phyloP scores from a whole-genome alignment of 2,797 vertebrate genomes.

The Ctenopoma multispine region DNA sequence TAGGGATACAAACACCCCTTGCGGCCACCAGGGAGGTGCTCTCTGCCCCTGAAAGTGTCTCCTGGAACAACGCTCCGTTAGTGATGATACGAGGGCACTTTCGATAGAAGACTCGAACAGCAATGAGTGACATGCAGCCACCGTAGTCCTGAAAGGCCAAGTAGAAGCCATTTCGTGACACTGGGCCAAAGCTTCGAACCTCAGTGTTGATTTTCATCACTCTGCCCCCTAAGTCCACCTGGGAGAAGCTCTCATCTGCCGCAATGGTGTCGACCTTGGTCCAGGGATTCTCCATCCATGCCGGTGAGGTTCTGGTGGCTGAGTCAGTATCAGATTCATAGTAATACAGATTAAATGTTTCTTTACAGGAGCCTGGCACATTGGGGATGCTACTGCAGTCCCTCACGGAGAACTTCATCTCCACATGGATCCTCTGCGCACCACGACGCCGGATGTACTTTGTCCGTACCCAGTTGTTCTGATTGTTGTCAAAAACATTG shows the following conservation, averaged over 20 bases:
- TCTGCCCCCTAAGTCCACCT: constrained; percentile 95
- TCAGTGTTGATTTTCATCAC: constrained; percentile 99
- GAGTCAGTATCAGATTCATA: constrained; percentile 93
- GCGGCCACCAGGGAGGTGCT: constrained; percentile 96
- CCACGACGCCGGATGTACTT: constrained; percentile 95
- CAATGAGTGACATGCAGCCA: constrained; percentile 98
- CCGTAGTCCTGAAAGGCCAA: constrained; percentile 98
- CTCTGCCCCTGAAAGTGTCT: constrained; percentile 96
- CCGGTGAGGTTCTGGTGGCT: constrained; percentile 91
- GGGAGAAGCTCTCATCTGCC: constrained; percentile 97
- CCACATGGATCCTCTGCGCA: constrained; percentile 96
- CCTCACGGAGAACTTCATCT: constrained; percentile 99
- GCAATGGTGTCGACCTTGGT: constrained; percentile 99
- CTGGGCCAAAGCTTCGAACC: constrained; percentile 95
- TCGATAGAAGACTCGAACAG: constrained; percentile 95
- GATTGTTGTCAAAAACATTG: constrained; percentile 97
- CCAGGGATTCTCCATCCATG: constrained; percentile 99
- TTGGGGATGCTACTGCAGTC: constrained; percentile 99
- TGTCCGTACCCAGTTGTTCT: constrained; percentile 99
- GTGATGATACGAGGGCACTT: constrained; percentile 95
- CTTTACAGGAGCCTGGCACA: constrained; percentile 97
- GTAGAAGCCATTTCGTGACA: constrained; percentile 96
- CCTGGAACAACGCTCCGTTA: constrained; percentile 94
- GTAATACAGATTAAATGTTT: constrained; percentile 99
- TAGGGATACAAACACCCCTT: constrained; percentile 93